These are phyloP conservation scores for Diplodus sargus DNA, from an alignment of 2,797 vertebrate genomes.

Conservation along the genomic window DNA sequence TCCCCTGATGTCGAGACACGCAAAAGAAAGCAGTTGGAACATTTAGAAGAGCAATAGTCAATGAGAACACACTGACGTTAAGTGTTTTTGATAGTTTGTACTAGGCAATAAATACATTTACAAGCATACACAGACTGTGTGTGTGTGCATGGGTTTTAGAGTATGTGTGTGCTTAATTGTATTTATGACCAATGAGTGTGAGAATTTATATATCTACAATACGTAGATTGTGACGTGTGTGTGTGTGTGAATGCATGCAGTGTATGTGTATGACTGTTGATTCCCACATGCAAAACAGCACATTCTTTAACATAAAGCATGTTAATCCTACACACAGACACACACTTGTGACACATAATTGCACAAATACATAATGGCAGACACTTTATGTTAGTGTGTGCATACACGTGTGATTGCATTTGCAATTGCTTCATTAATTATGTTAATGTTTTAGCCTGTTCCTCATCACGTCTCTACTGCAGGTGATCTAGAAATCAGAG, in stretches of 20 bases:
- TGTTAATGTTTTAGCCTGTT: background rate
- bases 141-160: background rate
- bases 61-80: no score
- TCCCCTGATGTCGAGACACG: no score
- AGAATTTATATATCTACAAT: background rate
- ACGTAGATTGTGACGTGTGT: background rate
- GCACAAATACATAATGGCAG: background rate
- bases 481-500: background rate
- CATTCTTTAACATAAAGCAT: background rate
- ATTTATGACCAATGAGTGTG: background rate
- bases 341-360: background rate
- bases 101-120: background rate
- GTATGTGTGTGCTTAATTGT: background rate
- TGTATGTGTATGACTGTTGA: background rate
- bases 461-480: background rate
- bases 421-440: background rate
- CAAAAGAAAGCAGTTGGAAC: no score
- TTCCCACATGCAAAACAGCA: background rate
- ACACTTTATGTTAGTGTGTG: no score
- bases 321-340: background rate
- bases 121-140: background rate
- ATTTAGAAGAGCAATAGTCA: no score
- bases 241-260: background rate
- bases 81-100: no score
- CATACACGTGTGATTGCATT: no score